phyloP scores from a whole-genome alignment of 2,888 invertebrate species.

The Tipula lateralis region DNA sequence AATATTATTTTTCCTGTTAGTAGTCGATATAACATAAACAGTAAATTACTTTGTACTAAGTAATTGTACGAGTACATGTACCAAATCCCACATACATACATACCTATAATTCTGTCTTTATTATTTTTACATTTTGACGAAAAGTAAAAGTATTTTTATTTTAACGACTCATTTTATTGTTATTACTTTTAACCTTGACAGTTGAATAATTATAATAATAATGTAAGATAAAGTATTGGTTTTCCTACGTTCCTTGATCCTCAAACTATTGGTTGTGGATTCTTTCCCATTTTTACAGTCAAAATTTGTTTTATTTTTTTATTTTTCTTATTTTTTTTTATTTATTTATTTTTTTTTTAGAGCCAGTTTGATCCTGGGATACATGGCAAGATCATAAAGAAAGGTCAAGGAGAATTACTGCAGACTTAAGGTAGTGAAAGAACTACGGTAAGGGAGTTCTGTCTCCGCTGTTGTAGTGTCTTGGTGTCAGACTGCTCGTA shows the following conservation, averaged over 20 bases:
- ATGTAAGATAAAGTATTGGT: neutral
- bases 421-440: too few relatives aligned
- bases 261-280: neutral
- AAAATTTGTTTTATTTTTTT: neutral
- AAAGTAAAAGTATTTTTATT: conserved; percentile 20
- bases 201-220: neutral
- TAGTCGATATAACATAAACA: neutral
- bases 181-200: neutral
- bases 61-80: neutral
- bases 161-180: neutral
- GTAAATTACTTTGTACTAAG: neutral
- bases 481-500: too few relatives aligned
- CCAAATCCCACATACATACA: too few relatives aligned
- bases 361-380: too few relatives aligned
- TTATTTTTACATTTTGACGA: neutral
- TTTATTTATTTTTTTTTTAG: too few relatives aligned
- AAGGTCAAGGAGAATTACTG: too few relatives aligned
- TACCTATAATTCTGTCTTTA: neutral
- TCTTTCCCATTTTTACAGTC: neutral
- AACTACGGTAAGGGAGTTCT: too few relatives aligned
- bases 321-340: neutral
- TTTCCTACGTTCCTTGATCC: neutral
- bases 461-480: too few relatives aligned
- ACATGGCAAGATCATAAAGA: too few relatives aligned
- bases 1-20: neutral